Percentiles rank a stretch among this genome's conserved stretches.
phyloP scores from a whole-genome alignment of 2,888 invertebrate genomes.

The Ectemnius lituratus region DNA sequence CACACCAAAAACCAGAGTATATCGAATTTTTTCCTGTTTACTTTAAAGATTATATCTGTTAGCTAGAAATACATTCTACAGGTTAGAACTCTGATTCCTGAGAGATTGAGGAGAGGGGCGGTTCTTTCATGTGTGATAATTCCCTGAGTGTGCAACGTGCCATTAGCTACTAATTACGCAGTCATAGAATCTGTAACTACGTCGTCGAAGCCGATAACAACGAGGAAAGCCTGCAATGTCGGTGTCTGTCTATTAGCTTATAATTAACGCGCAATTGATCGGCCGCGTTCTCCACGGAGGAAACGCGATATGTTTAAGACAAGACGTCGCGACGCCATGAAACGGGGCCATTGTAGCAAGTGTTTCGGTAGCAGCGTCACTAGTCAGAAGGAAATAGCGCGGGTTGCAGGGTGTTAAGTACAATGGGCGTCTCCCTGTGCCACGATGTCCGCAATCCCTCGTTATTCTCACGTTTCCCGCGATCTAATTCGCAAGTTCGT shows the following conservation, averaged over 20 bases:
- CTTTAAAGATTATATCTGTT: too few relatives aligned
- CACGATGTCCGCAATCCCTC: conserved; percentile 18
- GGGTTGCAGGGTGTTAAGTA: too few relatives aligned
- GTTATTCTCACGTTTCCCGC: conserved; percentile 31
- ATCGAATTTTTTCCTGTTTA: too few relatives aligned
- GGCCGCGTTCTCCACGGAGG: neutral
- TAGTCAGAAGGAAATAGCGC: neutral
- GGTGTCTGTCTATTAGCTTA: neutral
- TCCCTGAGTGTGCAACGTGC: neutral
- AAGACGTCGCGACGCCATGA: neutral
- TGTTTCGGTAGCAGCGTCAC: neutral
- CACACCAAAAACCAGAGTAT: too few relatives aligned
- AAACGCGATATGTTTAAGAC: neutral
- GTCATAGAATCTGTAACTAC: conserved; percentile 5
- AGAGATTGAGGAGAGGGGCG: too few relatives aligned
- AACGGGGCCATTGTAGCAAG: neutral
- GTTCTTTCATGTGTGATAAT: too few relatives aligned
- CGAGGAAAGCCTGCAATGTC: neutral
- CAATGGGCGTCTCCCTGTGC: neutral
- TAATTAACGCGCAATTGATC: conserved; percentile 4
- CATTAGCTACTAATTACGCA: neutral
- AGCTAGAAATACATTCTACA: too few relatives aligned
- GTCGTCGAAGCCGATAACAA: conserved; percentile 1
- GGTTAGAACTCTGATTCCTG: too few relatives aligned
- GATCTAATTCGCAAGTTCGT: conserved; percentile 24